Evolutionary conservation across 2,797 vertebrate genomes (phyloP), one percentile per base, ranked within the genome.

Genomic region (Eupleurogrammus muticus): DNA sequence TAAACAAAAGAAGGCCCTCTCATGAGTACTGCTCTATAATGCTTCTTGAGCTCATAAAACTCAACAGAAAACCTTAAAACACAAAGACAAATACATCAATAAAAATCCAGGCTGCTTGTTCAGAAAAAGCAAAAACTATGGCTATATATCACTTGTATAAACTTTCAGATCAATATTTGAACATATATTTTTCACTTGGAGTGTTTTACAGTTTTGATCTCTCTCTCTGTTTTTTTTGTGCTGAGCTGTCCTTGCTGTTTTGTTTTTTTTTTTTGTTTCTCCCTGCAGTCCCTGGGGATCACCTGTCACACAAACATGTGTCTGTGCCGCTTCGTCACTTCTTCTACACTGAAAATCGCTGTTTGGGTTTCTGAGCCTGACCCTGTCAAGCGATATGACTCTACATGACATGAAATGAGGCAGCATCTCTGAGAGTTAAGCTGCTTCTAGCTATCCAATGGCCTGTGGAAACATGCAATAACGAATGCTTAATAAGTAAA

Each of bases 101-200:
- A 35, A n/a, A 69, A 69, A 69, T 59, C 17, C 14, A 63, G 9
- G 17, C 64, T 54, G 52, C n/a, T 58, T 67, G 40, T 63, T 48
- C 17, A 38, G 14, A 32, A 63, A 50, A 65, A 44, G 17, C 14
- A 44, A 16, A 44, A 17, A 6, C 2, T n/a, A n/a, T n/a, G n/a
- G n/a, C 16, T 49, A 14, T 40, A 49, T 20, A 23, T 19, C 44
- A 14, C 23, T 12, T 21, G 34, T 36, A 35, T 24, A 16, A 38
- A 47, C 14, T 46, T 28, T 48, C 23, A 32, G 21, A n/a, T 9
- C 8, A 11, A 17, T 17, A 17, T 17, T 44, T 44, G 5, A 16
- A 28, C 34, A 19, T 51, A 12, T 28, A 19, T 17, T 72, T 57
- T 44, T 38, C 21, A 36, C 20, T 20, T 51, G 46, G 57, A 10